Evolutionary conservation across 2,888 invertebrate genomes (phyloP), one percentile per base, ranked within the genome.

Genomic region (Caenorhabditis sinica): DNA sequence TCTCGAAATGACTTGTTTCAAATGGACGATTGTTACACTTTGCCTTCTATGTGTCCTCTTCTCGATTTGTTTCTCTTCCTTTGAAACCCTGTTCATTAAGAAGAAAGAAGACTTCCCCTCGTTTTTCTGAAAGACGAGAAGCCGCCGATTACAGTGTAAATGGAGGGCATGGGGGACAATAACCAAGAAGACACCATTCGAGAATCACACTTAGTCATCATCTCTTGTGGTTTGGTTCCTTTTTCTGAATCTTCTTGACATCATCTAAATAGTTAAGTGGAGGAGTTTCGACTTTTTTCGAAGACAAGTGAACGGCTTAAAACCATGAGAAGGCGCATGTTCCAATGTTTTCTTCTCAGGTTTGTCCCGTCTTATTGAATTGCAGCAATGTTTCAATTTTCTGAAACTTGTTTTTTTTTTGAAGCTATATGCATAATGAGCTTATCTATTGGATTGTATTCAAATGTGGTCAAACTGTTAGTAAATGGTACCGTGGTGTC

Each of bases 1-100:
- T 73, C 73, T 73, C 73, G 73, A 73, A 73, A 72, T 36, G 23
- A 61, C 61, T 61, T 61, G 73, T 73, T 61, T 69, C 56, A 69
- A 74, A 74, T 63, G 36, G 40, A 20, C 45, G 63, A 30, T 13
- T 75, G 28, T 58, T 56, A 66, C 75, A 66, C 53, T 49, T 30
- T 25, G n/a, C 58, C 17, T 17, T n/a, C n/a, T 45, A 13, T 43
- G 45, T 65, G 61, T 51, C 53, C 61, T 65, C 28, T 20, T 56
- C 56, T 28, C 20, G n/a, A 20, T n/a, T 43, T 58, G 6, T 72
- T 17, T 58, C n/a, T n/a, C 58, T 30, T 40, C 15, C n/a, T 72
- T 61, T 60, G 61, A 61, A 63, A 73, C 45, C 73, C 23, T n/a
- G 15, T 61, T 51, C 56, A 9, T 43, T 40, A 28, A 28, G 56